These are phyloP conservation scores for Colius striatus DNA, from an alignment of 2,113 vertebrate species.

Conservation along the genomic window DNA sequence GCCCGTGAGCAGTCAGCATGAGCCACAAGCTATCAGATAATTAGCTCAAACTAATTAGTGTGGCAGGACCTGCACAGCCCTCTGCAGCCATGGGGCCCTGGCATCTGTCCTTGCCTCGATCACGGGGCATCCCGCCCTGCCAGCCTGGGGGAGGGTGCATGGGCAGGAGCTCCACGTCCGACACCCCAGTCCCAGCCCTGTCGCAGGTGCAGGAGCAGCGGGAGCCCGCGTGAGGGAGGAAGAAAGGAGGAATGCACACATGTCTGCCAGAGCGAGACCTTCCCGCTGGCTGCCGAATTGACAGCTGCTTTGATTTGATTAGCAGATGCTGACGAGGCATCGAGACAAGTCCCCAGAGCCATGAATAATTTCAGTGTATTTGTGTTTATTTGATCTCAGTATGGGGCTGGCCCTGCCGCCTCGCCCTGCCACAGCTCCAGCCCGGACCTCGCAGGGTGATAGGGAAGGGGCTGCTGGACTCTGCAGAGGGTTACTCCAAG, in stretches of 20 bases:
- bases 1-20: rapidly evolving
- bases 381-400: conserved; percentile 46
- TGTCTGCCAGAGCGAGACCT: conserved; percentile 35
- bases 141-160: rapidly evolving
- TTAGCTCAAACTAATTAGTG: neutral
- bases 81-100: rapidly evolving
- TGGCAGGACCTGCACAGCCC: neutral
- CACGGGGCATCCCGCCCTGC: neutral
- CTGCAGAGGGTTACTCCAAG: neutral
- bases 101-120: neutral
- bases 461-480: neutral
- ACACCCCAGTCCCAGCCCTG: neutral
- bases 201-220: neutral
- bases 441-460: neutral
- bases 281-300: neutral
- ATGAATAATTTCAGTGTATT: conserved; percentile 44
- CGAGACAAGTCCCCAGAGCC: conserved; percentile 47
- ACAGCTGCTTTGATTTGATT: conserved; percentile 47
- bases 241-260: neutral
- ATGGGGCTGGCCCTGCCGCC: neutral
- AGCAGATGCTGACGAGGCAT: conserved; percentile 60
- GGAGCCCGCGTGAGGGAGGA: neutral
- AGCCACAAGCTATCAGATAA: neutral
- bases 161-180: neutral
- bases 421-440: neutral